A percentile compares a stretch with the other conserved stretches of the same genome.
Evolutionary conservation across 2,797 vertebrate genomes (phyloP).

Genomic region (Galago senegalensis): DNA sequence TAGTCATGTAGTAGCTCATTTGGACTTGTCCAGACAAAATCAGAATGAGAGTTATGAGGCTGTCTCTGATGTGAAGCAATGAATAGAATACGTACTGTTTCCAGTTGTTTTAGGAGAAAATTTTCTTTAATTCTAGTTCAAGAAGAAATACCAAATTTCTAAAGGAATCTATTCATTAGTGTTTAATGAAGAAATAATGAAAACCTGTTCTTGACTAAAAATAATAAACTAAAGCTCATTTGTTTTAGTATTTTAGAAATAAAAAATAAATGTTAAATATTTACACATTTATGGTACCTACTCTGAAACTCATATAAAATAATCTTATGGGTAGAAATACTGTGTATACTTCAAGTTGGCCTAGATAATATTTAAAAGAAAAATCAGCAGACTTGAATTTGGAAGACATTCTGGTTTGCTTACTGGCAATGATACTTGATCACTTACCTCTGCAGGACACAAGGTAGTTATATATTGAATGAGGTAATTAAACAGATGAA

Average conservation of each 20-base stretch:
- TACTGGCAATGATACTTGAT: neutral
- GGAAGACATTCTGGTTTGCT: neutral
- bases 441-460: neutral
- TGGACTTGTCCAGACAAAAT: constrained; percentile 68
- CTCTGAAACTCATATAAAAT: constrained; percentile 32
- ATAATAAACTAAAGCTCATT: neutral
- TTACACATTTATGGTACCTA: neutral
- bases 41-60: constrained; percentile 57
- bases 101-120: constrained; percentile 37
- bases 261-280: neutral
- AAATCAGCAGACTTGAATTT: neutral
- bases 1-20: constrained; percentile 42
- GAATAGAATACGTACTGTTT: constrained; percentile 16
- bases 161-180: constrained; percentile 27
- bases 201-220: constrained; percentile 37
- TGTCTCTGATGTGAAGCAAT: constrained; percentile 22
- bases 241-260: neutral
- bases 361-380: neutral
- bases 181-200: constrained; percentile 30
- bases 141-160: constrained; percentile 49
- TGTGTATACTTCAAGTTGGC: neutral
- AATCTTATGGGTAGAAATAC: constrained; percentile 11
- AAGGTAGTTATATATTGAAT: neutral
- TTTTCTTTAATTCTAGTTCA: constrained; percentile 54
- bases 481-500: constrained; percentile 21